Evolutionary conservation across 1,140 invertebrate genomes (phyloP), one percentile per base, ranked within the genome.

Genomic region (Lasioglossum baleicum): DNA sequence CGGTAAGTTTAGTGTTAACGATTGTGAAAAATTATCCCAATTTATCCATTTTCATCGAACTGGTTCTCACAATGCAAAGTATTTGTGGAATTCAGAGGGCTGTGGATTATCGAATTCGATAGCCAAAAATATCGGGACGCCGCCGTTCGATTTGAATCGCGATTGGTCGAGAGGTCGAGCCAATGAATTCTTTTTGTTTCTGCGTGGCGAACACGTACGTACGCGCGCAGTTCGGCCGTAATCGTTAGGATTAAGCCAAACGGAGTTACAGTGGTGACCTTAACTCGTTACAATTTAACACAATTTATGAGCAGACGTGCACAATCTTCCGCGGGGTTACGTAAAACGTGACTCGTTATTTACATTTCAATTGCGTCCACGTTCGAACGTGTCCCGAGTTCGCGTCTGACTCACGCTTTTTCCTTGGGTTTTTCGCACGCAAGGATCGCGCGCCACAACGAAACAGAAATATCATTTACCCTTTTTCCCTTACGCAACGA

Each of bases 341-440:
- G 53, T 83, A 75, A 84, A 69, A 70, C 17, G 72, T 83, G 51
- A 83, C 58, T 84, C n/a, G 44, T 74, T 83, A 83, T 84, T 83
- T 83, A 84, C 67, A 76, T 76, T 84, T 22, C 53, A 53, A 77
- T n/a, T 51, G 53, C 42, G n/a, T 10, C 5, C 56, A 42, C n/a
- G 58, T 61, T 17, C 22, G 56, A 58, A 8, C 56, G 20, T 58
- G 56, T 58, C 2, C 20, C 26, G 26, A 67, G 26, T 44, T 22
- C 65, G 4, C 51, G 22, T 15, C 7, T 64, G 76, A 67, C 22
- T 83, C 61, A 56, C 2, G 7, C 0, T 70, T 70, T 40, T 40
- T 13, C 4, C 15, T 8, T 8, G n/a, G 56, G 13, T 51, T 35
- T 56, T 35, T 26, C 64, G 64, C 40, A 15, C 17, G 51, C 15